Evolutionary conservation across 2,888 invertebrate species (phyloP).

Genomic region (Monochamus alternatus): DNA sequence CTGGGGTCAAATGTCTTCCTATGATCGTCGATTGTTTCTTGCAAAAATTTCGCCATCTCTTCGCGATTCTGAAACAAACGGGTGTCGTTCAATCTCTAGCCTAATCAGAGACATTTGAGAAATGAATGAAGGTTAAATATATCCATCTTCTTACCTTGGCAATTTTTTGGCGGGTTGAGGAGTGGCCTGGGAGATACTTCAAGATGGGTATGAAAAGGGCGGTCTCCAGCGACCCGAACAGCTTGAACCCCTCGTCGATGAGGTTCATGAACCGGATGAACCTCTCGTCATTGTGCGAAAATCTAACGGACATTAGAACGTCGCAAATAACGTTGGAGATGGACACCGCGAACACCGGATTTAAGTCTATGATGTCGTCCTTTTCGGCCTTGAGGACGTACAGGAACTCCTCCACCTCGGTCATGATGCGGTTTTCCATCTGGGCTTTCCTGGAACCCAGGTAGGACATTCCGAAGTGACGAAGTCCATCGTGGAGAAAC

Average conservation of each 20-base stretch:
- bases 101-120: not conserved
- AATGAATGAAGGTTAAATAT: not conserved
- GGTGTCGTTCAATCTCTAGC: not conserved
- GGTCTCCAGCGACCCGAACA: constrained; percentile 87
- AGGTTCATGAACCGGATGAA: constrained; percentile 87
- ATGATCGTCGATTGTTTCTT: constrained; percentile 88
- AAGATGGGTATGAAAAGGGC: constrained; percentile 89
- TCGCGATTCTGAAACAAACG: constrained; percentile 77
- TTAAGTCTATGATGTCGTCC: constrained; percentile 82
- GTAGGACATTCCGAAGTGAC: constrained; percentile 91
- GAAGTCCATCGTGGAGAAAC: constrained; percentile 88
- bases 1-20: constrained; percentile 82
- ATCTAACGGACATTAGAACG: constrained; percentile 91
- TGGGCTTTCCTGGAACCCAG: constrained; percentile 85
- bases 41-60: constrained; percentile 90
- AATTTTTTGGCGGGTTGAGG: constrained; percentile 74
- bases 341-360: constrained; percentile 84
- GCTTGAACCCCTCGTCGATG: constrained; percentile 93
- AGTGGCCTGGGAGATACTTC: constrained; percentile 75
- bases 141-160: constrained; percentile 66
- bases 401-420: constrained; percentile 85
- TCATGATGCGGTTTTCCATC: constrained; percentile 89
- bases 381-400: constrained; percentile 77
- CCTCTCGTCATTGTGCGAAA: constrained; percentile 83
- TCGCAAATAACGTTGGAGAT: constrained; percentile 94